Conservation (phyloP, 1,140 invertebrate genomes). For the Monomorium pharaonis region DNA sequence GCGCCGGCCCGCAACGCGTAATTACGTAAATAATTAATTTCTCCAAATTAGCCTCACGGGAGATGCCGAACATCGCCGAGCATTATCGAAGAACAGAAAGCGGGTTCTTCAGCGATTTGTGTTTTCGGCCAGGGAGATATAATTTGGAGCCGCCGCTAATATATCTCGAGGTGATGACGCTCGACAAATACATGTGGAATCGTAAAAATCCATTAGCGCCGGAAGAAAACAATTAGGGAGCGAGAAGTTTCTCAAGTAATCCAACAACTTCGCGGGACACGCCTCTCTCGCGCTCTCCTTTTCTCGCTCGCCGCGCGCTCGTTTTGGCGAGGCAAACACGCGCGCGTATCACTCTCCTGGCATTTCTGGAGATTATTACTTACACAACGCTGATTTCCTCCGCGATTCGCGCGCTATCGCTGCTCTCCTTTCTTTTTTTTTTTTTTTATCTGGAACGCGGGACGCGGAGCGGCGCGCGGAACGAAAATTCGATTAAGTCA, state of each 20-base stretch:
- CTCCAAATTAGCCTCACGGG: neutral
- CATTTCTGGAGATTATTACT: conserved; percentile 26
- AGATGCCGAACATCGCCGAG: neutral
- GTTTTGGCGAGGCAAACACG: conserved; percentile 5
- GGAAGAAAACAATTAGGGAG: neutral
- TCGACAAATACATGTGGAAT: neutral
- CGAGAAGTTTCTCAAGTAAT: neutral
- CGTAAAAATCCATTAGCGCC: neutral
- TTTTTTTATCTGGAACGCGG: conserved; percentile 13
- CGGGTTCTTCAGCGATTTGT: neutral
- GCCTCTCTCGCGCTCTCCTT: neutral
- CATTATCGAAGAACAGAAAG: neutral
- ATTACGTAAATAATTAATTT: conserved; percentile 16
- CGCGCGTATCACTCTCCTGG: neutral
- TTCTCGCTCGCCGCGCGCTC: neutral
- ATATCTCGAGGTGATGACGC: neutral
- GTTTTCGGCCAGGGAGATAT: neutral
- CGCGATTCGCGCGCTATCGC: conserved; percentile 5
- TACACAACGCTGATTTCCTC: conserved; percentile 19
- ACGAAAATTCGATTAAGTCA: conserved; percentile 14
- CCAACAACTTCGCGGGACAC: neutral
- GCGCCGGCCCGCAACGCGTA: neutral
- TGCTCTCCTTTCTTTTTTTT: too few relatives aligned
- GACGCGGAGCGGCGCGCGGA: neutral
- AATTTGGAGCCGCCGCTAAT: neutral